Conservation (phyloP, 2,113 vertebrate genomes). For the Vicugna pacos region DNA sequence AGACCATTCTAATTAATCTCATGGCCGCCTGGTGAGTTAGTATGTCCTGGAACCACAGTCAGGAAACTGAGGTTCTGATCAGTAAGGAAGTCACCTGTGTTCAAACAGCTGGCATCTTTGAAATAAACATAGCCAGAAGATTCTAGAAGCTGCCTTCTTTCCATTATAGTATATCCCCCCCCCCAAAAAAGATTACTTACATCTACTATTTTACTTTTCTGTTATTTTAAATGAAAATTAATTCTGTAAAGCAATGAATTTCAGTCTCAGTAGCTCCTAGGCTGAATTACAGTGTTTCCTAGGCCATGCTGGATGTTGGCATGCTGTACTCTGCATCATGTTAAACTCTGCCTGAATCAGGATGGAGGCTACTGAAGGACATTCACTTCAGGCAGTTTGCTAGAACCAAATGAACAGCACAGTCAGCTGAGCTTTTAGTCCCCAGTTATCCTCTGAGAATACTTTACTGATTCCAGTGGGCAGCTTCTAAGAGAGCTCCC, state of each 20-base stretch:
- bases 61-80: not conserved
- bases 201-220: not conserved
- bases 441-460: not conserved
- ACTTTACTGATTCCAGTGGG: not conserved
- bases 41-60: not conserved
- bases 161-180: not conserved
- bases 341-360: not conserved
- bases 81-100: not conserved
- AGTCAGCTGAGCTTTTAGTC: not conserved
- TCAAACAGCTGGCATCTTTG: constrained; percentile 40
- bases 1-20: not conserved
- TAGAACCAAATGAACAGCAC: not conserved
- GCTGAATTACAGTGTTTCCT: not conserved
- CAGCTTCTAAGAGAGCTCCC: not conserved
- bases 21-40: not conserved
- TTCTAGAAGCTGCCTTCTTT: constrained; percentile 30
- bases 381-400: not conserved
- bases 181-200: not conserved
- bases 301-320: not conserved
- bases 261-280: not conserved
- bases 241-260: not conserved
- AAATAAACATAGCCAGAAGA: constrained; percentile 31
- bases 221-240: constrained; percentile 52
- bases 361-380: not conserved
- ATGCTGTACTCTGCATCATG: not conserved